phyloP scores from a whole-genome alignment of 1,140 invertebrate species.

The Maniola jurtina region DNA sequence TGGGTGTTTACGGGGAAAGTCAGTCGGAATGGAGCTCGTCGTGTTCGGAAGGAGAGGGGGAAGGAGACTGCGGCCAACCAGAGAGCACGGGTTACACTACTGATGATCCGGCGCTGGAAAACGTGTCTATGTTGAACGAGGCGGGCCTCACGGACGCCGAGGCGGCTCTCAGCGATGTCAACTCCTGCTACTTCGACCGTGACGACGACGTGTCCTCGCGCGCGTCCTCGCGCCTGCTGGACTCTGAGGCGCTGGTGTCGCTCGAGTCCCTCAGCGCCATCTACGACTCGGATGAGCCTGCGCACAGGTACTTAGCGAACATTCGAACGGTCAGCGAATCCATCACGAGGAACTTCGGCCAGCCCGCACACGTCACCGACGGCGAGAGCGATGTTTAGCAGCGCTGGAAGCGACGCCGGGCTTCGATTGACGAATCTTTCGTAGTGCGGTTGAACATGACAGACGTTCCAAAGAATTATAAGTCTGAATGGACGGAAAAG shows the following conservation, averaged over 20 bases:
- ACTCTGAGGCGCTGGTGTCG: constrained; percentile 87
- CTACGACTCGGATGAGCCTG: constrained; percentile 91
- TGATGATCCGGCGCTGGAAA: constrained; percentile 90
- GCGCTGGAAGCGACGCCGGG: neutral
- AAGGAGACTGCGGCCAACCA: constrained; percentile 79
- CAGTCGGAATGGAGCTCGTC: constrained; percentile 88
- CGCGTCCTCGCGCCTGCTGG: constrained; percentile 87
- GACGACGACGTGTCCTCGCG: constrained; percentile 88
- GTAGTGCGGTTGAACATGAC: constrained; percentile 16
- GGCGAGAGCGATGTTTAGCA: constrained; percentile 80
- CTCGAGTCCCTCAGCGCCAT: constrained; percentile 88
- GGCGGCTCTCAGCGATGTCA: constrained; percentile 90
- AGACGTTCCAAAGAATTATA: constrained; percentile 29
- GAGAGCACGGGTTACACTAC: constrained; percentile 90
- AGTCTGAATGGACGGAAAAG: constrained; percentile 20
- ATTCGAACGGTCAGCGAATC: constrained; percentile 87
- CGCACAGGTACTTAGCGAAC: constrained; percentile 87
- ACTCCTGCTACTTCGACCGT: constrained; percentile 89
- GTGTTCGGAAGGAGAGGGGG: constrained; percentile 75
- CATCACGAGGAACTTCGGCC: constrained; percentile 87
- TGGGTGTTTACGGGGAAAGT: constrained; percentile 79
- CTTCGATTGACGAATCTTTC: neutral
- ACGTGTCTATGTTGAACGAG: constrained; percentile 90
- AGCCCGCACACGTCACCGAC: constrained; percentile 82
- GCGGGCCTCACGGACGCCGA: constrained; percentile 92